Percentiles rank a stretch among this genome's conserved stretches.
These are phyloP conservation scores for Argynnis bischoffii DNA, from an alignment of 2,888 invertebrate genomes.

Conservation along the genomic window DNA sequence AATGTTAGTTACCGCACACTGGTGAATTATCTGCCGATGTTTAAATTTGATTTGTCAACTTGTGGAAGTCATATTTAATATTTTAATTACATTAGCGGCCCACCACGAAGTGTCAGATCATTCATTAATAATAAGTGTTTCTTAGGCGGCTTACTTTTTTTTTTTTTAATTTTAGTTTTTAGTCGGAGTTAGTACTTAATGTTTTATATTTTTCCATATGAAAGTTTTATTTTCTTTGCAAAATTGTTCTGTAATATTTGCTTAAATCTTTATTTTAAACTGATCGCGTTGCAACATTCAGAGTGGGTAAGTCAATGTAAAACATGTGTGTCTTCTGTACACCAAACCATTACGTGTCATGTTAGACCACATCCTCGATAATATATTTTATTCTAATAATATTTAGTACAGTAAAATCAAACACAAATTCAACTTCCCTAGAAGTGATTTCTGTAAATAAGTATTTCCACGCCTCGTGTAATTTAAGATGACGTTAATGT, in stretches of 20 bases:
- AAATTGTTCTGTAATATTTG: too few relatives aligned
- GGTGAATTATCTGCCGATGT: slow-evolving; percentile 19
- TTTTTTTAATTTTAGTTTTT: too few relatives aligned
- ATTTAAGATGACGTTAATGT: slow-evolving; percentile 19
- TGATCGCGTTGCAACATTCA: too few relatives aligned
- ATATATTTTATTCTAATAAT: slow-evolving; percentile 1
- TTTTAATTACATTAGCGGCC: slow-evolving; percentile 13
- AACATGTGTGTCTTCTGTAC: too few relatives aligned
- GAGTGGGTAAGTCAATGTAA: too few relatives aligned
- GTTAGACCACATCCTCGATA: too few relatives aligned
- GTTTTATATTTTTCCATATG: too few relatives aligned
- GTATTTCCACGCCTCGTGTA: slow-evolving; percentile 14
- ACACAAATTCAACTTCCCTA: slow-evolving; percentile 9
- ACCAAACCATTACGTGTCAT: too few relatives aligned
- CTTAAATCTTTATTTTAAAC: too few relatives aligned
- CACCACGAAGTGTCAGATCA: slow-evolving; percentile 5
- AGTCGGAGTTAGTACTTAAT: too few relatives aligned
- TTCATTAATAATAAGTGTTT: slow-evolving; percentile 13
- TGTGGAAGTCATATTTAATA: slow-evolving; percentile 21
- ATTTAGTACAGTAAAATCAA: slow-evolving; percentile 1
- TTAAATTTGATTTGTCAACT: slow-evolving; percentile 20
- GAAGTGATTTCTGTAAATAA: slow-evolving; percentile 12
- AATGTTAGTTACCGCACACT: slow-evolving; percentile 14
- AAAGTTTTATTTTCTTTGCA: too few relatives aligned
- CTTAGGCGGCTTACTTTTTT: too few relatives aligned